Conservation (phyloP, 92 coral and sea anemone genomes). For the Nematostella vectensis region DNA sequence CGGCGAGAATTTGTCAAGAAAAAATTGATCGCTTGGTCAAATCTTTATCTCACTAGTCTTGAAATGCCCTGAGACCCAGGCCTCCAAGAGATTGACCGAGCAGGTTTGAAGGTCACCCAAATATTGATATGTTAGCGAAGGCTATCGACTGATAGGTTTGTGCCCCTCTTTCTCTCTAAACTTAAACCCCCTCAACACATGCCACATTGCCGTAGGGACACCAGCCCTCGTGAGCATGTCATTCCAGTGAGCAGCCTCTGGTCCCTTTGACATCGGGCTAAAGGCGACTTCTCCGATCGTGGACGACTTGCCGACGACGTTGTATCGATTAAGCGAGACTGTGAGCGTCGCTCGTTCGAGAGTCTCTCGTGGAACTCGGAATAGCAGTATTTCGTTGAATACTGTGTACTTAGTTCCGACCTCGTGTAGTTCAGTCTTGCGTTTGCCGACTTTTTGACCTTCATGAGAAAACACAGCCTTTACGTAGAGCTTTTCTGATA, state of each 20-base stretch:
- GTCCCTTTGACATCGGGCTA: conserved; percentile 65
- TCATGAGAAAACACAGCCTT: conserved; percentile 50
- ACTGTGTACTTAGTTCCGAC: conserved; percentile 52
- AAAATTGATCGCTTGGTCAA: too few relatives aligned
- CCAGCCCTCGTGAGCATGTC: conserved; percentile 55
- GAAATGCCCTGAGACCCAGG: too few relatives aligned
- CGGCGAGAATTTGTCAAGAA: too few relatives aligned
- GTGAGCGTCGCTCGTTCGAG: conserved; percentile 42
- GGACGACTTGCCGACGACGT: conserved; percentile 71
- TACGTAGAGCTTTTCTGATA: conserved; percentile 67
- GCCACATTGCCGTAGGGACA: conserved; percentile 78
- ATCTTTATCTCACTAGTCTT: too few relatives aligned
- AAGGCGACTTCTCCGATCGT: conserved; percentile 66
- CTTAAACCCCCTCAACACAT: conserved; percentile 69
- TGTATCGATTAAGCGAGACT: conserved; percentile 68
- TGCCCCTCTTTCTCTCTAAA: conserved; percentile 64
- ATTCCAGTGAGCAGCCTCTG: conserved; percentile 76
- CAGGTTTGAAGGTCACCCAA: too few relatives aligned
- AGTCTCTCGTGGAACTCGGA: conserved; percentile 60
- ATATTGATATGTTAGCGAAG: neutral
- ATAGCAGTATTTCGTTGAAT: conserved; percentile 76
- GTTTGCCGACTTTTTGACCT: conserved; percentile 43
- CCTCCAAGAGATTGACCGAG: too few relatives aligned
- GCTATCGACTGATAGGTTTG: conserved; percentile 35
- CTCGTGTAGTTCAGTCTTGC: conserved; percentile 70